phyloP scores from a whole-genome alignment of 2,888 invertebrate genomes.

The Nasonovia ribisnigri region DNA sequence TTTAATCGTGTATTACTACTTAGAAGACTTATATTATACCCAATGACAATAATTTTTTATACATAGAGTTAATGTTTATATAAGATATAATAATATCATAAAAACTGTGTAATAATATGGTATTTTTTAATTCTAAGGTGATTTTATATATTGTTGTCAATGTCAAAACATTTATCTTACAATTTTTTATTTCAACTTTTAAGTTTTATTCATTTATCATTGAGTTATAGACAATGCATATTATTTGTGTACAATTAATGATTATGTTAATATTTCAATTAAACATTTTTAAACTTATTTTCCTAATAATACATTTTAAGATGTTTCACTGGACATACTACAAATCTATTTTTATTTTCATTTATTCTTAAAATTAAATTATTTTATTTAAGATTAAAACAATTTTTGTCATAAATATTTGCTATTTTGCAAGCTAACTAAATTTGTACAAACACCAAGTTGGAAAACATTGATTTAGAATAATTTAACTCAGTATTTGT shows the following conservation, averaged over 20 bases:
- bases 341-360: background rate
- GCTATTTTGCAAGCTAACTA: background rate
- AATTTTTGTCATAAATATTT: background rate
- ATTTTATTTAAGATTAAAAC: background rate
- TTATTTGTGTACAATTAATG: background rate
- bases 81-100: background rate
- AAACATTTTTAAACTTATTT: background rate
- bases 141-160: background rate
- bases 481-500: background rate
- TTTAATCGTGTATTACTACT: background rate
- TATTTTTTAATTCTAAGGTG: background rate
- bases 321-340: background rate
- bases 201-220: background rate
- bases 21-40: constrained; percentile 34
- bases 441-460: background rate
- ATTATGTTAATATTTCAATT: background rate
- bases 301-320: background rate
- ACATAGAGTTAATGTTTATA: constrained; percentile 25
- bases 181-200: background rate
- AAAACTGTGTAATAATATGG: background rate
- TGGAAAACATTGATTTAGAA: background rate
- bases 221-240: background rate
- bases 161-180: background rate
- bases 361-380: background rate
- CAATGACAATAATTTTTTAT: constrained; percentile 54